Evolutionary conservation across 1,140 invertebrate species (phyloP).

Genomic region (Chionoecetes opilio): DNA sequence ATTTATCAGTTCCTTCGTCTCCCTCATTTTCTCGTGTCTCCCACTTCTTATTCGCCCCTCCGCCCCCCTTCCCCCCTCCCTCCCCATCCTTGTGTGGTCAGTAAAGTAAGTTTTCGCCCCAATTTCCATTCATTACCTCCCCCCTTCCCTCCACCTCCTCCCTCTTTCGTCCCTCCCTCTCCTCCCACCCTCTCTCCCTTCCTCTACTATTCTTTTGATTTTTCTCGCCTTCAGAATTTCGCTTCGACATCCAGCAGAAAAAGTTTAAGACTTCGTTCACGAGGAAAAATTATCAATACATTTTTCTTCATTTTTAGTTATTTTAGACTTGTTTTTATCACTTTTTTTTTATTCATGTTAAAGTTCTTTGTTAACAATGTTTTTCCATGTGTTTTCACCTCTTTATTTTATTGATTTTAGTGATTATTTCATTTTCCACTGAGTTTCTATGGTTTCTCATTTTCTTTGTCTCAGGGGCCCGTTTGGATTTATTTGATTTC

Average conservation of each 20-base stretch:
- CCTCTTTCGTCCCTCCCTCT: not conserved
- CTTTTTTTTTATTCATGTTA: too few relatives aligned
- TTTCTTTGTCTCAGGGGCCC: not conserved
- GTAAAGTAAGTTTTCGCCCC: slow-evolving; percentile 72
- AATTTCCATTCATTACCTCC: slow-evolving; percentile 69
- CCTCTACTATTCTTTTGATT: not conserved
- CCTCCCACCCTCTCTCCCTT: slow-evolving; percentile 20
- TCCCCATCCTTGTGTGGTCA: slow-evolving; percentile 51
- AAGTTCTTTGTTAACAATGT: not conserved
- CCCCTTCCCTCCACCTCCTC: not conserved
- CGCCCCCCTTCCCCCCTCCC: not conserved
- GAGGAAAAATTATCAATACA: not conserved
- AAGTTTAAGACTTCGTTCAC: not conserved
- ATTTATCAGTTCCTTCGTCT: not conserved
- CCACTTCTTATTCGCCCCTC: not conserved
- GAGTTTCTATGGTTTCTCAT: not conserved
- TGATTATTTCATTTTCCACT: not conserved
- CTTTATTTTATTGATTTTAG: not conserved
- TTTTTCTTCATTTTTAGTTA: too few relatives aligned
- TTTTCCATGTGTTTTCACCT: not conserved
- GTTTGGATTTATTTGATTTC: not conserved
- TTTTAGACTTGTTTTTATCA: too few relatives aligned
- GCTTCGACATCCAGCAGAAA: not conserved
- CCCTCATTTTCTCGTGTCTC: not conserved
- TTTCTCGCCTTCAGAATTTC: not conserved